Conservation (phyloP, 2,113 vertebrate species). For the Hemiscyllium ocellatum region DNA sequence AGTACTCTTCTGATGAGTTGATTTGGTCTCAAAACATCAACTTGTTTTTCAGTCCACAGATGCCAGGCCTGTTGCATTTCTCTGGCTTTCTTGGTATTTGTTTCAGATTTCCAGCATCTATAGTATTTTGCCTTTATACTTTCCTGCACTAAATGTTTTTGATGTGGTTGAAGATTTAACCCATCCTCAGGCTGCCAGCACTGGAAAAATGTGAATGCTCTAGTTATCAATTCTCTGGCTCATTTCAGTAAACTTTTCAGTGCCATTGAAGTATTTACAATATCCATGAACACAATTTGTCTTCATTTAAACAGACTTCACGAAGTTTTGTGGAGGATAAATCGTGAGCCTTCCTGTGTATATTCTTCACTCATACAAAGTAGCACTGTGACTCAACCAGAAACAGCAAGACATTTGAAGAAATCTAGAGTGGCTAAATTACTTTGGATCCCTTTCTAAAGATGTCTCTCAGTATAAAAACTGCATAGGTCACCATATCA, state of each 20-base stretch:
- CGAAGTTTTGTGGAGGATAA: background rate
- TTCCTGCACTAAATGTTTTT: background rate
- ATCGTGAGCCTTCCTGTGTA: background rate
- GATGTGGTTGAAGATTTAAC: background rate
- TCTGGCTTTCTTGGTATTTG: too few relatives aligned
- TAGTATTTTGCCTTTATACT: too few relatives aligned
- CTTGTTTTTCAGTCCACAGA: too few relatives aligned
- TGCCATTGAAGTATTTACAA: background rate
- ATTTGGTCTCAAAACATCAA: too few relatives aligned
- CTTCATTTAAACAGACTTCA: background rate
- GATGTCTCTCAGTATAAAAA: background rate
- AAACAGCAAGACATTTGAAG: background rate
- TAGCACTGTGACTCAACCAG: background rate
- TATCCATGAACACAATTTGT: background rate
- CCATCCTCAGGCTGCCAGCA: background rate
- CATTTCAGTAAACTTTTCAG: background rate
- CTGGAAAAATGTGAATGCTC: background rate
- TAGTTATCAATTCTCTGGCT: background rate
- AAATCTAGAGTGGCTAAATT: background rate
- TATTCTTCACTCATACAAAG: background rate
- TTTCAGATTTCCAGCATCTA: too few relatives aligned
- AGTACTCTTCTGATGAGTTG: too few relatives aligned
- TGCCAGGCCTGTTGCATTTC: too few relatives aligned
- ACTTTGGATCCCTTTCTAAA: background rate
- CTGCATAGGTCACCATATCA: background rate